Conservation (phyloP, 1,140 invertebrate species). For the Achroia grisella region DNA sequence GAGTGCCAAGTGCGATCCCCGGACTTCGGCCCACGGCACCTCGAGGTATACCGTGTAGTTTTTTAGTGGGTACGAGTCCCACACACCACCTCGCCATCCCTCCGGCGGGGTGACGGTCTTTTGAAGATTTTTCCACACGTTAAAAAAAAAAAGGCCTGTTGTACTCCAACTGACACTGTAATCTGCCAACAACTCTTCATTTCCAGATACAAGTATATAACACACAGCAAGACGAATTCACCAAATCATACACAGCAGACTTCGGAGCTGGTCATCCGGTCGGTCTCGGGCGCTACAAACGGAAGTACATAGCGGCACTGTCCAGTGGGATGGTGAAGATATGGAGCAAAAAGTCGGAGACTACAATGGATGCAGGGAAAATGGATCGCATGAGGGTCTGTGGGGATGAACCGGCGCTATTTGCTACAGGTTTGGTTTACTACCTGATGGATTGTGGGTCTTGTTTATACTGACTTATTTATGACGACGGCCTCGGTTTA, state of each 20-base stretch:
- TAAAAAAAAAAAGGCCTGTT: no score
- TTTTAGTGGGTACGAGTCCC: no score
- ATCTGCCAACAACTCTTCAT: neutral
- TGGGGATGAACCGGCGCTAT: slow-evolving; percentile 29
- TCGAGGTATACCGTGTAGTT: no score
- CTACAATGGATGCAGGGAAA: slow-evolving; percentile 30
- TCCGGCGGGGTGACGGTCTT: no score
- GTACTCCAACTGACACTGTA: no score
- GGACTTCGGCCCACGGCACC: no score
- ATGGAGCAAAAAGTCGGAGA: slow-evolving; percentile 43
- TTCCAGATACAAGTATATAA: slow-evolving; percentile 43
- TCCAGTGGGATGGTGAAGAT: slow-evolving; percentile 47
- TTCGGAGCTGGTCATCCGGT: slow-evolving; percentile 37
- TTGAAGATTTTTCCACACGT: no score
- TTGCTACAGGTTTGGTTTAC: slow-evolving; percentile 47
- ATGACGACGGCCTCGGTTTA: slow-evolving; percentile 8
- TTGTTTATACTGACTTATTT: no score
- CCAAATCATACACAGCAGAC: slow-evolving; percentile 37
- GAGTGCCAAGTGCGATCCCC: no score
- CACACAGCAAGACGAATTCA: slow-evolving; percentile 31
- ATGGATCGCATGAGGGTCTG: slow-evolving; percentile 65
- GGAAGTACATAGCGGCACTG: slow-evolving; percentile 30
- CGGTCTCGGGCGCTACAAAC: slow-evolving; percentile 29
- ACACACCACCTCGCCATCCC: no score
- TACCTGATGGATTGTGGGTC: no score